These are phyloP conservation scores for Gonioctena quinquepunctata DNA, from an alignment of 1,140 invertebrate genomes.

Conservation along the genomic window DNA sequence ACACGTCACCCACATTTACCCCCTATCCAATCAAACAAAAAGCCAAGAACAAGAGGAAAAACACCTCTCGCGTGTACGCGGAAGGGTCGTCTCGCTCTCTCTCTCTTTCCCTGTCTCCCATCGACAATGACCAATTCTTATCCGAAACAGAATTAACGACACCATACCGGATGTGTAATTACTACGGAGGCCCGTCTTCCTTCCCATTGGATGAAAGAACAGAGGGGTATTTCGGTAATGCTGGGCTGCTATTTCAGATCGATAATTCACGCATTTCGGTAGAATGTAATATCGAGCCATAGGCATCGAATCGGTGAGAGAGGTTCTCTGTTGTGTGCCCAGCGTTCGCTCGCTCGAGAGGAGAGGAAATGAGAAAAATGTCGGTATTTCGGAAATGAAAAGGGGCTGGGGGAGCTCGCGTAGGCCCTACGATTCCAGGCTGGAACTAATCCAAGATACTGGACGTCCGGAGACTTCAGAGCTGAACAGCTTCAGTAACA, in stretches of 20 bases:
- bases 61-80: not conserved
- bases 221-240: not conserved
- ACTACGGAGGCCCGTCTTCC: not conserved
- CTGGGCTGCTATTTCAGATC: not conserved
- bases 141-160: slow-evolving; percentile 5
- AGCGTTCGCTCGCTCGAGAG: not conserved
- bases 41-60: slow-evolving; percentile 4
- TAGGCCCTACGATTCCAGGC: too few species aligned
- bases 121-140: slow-evolving; percentile 4
- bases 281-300: slow-evolving; percentile 7
- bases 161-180: slow-evolving; percentile 18
- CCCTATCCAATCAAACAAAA: slow-evolving; percentile 7
- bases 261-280: slow-evolving; percentile 11
- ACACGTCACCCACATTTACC: not conserved
- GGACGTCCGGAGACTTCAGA: too few species aligned
- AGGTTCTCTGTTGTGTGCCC: not conserved
- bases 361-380: slow-evolving; percentile 1
- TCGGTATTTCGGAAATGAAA: not conserved
- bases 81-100: not conserved
- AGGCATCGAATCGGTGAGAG: not conserved
- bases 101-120: not conserved
- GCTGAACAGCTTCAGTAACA: too few species aligned
- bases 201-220: not conserved
- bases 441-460: too few species aligned
- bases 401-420: too few species aligned